Conservation (phyloP, 2,797 vertebrate species). For the Spea hammondii region DNA sequence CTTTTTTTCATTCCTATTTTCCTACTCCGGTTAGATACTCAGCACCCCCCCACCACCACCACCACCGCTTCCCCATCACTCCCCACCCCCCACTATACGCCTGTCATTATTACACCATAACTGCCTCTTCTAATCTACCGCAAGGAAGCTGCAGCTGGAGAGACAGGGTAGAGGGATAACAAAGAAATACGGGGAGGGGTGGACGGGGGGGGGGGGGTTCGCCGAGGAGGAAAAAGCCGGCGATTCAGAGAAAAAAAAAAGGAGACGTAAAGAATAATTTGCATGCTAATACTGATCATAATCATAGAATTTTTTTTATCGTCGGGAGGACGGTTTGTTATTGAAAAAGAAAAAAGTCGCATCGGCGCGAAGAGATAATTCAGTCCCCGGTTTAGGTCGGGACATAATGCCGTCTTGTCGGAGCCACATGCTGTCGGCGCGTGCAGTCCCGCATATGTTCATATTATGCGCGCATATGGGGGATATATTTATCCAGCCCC, state of each 20-base stretch:
- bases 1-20: background rate
- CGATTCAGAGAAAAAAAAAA: too few species aligned
- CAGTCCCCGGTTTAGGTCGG: background rate
- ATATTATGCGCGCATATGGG: background rate
- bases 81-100: conserved; percentile 23
- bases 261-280: conserved; percentile 23
- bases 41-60: background rate
- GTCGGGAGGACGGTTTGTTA: background rate
- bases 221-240: background rate
- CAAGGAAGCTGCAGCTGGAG: conserved; percentile 27
- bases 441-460: conserved; percentile 15
- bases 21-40: conserved; percentile 1
- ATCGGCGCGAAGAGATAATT: background rate
- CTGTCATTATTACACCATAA: conserved; percentile 35
- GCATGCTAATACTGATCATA: conserved; percentile 19
- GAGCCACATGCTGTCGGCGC: background rate
- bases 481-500: conserved; percentile 5
- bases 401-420: background rate
- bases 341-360: conserved; percentile 17
- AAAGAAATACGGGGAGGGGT: conserved; percentile 4
- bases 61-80: conserved; percentile 6
- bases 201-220: conserved; percentile 16
- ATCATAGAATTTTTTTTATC: background rate
- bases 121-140: conserved; percentile 41
- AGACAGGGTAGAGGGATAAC: conserved; percentile 16